Conservation (phyloP, 2,797 vertebrate genomes). For the Chaetodon trifasciatus region DNA sequence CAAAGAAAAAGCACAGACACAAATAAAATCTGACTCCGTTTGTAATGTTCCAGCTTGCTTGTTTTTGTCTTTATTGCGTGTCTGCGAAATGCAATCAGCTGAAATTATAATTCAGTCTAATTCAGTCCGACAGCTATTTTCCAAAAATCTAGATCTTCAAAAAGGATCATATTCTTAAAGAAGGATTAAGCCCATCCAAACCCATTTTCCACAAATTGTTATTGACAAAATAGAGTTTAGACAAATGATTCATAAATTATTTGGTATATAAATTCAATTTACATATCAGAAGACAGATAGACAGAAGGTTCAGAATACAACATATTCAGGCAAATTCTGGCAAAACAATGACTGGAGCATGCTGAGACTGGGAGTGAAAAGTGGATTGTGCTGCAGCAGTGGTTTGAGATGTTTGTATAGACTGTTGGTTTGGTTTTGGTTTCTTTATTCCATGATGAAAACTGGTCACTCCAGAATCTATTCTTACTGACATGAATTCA, state of each 20-base stretch:
- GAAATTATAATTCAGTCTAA: not conserved
- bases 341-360: no score
- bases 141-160: not conserved
- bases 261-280: not conserved
- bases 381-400: not conserved
- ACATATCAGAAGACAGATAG: not conserved
- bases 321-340: not conserved
- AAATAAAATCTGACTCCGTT: constrained; percentile 6
- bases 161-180: not conserved
- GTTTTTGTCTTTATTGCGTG: constrained; percentile 12
- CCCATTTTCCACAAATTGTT: not conserved
- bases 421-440: not conserved
- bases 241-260: no score
- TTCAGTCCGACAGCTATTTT: not conserved
- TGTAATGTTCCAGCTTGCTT: not conserved
- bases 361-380: not conserved
- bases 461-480: not conserved
- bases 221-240: not conserved
- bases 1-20: constrained; percentile 12
- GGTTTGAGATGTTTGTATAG: not conserved
- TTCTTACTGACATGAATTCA: no score
- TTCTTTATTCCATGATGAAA: not conserved
- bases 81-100: not conserved
- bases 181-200: not conserved
- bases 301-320: not conserved